A percentile compares a stretch with the other conserved stretches of the same genome.
phyloP scores from a whole-genome alignment of 2,113 vertebrate species.

The Nothobranchius furzeri region DNA sequence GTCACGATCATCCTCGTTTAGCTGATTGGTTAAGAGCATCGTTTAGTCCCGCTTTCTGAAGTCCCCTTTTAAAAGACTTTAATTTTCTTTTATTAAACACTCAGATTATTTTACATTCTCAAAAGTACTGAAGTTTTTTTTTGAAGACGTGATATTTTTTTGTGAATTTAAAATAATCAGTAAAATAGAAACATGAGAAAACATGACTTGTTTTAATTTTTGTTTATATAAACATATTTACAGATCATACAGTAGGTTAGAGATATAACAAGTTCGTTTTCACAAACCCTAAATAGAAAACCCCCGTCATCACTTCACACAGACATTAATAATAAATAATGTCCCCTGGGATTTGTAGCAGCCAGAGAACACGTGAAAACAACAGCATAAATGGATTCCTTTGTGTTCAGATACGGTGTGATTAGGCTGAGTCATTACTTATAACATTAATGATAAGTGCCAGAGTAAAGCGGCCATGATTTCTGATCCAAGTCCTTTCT shows the following conservation, averaged over 20 bases:
- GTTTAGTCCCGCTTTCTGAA: conserved; percentile 2
- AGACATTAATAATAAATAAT: conserved; percentile 53
- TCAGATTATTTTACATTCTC: too few relatives aligned
- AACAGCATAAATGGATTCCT: conserved; percentile 50
- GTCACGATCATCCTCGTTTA: rapidly evolving
- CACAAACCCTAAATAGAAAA: conserved; percentile 31
- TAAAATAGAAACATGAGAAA: conserved; percentile 6
- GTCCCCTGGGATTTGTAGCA: conserved; percentile 50
- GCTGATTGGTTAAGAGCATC: conserved; percentile 44
- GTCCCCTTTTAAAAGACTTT: too few relatives aligned
- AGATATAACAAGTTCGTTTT: conserved; percentile 53
- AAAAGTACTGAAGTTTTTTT: too few relatives aligned
- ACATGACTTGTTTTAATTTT: conserved; percentile 51
- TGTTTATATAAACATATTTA: conserved; percentile 78
- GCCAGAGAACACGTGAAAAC: conserved; percentile 54
- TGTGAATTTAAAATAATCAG: neutral
- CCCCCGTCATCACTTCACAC: conserved; percentile 25
- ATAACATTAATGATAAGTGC: conserved; percentile 13
- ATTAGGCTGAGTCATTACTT: conserved; percentile 33
- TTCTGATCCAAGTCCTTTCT: conserved; percentile 38
- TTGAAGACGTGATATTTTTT: neutral
- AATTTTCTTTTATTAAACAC: too few relatives aligned
- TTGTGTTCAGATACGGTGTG: conserved; percentile 37
- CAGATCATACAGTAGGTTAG: conserved; percentile 65
- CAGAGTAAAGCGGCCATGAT: conserved; percentile 14